These are phyloP conservation scores for Montipora capricornis DNA, from an alignment of 64 coral and sea anemone species.

Conservation along the genomic window DNA sequence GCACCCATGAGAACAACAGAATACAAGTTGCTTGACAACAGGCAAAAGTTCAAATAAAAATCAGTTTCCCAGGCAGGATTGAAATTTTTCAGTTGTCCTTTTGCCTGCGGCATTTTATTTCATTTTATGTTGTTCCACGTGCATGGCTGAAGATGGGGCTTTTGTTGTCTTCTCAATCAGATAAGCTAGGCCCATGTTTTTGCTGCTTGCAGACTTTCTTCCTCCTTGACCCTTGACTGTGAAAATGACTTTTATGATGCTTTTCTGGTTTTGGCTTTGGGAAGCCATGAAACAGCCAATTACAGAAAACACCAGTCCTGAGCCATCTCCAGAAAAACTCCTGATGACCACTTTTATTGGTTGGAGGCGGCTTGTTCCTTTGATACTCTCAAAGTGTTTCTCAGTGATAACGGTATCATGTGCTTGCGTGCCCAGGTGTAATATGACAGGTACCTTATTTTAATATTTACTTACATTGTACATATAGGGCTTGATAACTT, in stretches of 20 bases:
- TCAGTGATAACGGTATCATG: slow-evolving; percentile 56
- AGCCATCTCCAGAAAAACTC: slow-evolving; percentile 20
- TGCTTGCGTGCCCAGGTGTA: slow-evolving; percentile 72
- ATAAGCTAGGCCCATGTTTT: neutral
- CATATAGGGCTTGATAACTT: neutral
- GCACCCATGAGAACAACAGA: no score
- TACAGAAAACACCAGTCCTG: slow-evolving; percentile 13
- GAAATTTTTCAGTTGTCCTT: no score
- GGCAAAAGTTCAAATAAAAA: no score
- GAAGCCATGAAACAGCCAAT: slow-evolving; percentile 10
- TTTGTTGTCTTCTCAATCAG: neutral
- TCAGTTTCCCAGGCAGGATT: no score
- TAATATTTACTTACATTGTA: slow-evolving; percentile 18
- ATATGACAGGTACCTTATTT: neutral
- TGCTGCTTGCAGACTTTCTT: neutral
- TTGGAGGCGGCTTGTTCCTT: neutral
- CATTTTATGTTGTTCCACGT: no score
- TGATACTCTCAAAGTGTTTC: slow-evolving; percentile 24
- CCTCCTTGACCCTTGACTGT: slow-evolving; percentile 31
- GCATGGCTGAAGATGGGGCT: no score
- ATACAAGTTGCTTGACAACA: no score
- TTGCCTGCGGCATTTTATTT: no score
- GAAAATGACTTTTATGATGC: neutral
- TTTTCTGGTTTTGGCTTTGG: neutral
- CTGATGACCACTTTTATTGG: slow-evolving; percentile 4